These are phyloP conservation scores for Notolepis coatsorum DNA, from an alignment of 2,797 vertebrate genomes.

Conservation along the genomic window DNA sequence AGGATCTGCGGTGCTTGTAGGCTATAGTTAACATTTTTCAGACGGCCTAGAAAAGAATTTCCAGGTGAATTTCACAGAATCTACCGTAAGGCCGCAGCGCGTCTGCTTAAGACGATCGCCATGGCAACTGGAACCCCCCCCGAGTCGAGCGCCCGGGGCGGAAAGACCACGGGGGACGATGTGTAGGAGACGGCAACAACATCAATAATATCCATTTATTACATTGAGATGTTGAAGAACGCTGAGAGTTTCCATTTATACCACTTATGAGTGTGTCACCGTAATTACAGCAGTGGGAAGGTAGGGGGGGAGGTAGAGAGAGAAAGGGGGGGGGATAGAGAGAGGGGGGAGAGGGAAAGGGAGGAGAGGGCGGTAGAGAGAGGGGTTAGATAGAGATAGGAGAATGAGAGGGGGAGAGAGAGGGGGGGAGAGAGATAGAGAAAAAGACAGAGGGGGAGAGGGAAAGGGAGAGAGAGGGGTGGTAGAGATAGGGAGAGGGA, in stretches of 20 bases:
- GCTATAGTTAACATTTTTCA: too few relatives aligned
- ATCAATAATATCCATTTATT: too few relatives aligned
- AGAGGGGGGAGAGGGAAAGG: conserved; percentile 60
- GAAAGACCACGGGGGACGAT: conserved; percentile 46
- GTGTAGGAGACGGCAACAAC: conserved; percentile 41
- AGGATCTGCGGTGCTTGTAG: too few relatives aligned
- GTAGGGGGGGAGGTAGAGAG: too few relatives aligned
- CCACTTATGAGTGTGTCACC: too few relatives aligned
- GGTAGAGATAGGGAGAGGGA: conserved; percentile 1
- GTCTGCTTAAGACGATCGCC: conserved; percentile 52
- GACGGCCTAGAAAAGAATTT: too few relatives aligned
- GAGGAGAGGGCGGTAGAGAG: conserved; percentile 25
- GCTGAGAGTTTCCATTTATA: too few relatives aligned
- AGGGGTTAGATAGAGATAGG: too few relatives aligned
- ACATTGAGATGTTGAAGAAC: too few relatives aligned
- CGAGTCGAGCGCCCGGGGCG: conserved; percentile 9
- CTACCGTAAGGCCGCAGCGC: conserved; percentile 49
- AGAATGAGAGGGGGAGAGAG: conserved; percentile 20
- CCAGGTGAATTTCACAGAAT: too few relatives aligned
- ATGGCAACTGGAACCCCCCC: conserved; percentile 65
- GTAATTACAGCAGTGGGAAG: too few relatives aligned
- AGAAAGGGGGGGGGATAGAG: too few relatives aligned
- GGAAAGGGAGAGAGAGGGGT: conserved; percentile 83
- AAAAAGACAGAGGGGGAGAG: conserved; percentile 70
- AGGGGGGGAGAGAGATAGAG: conserved; percentile 23